Conservation (phyloP, 1,140 invertebrate species). For the Drosophila pallidifrons region DNA sequence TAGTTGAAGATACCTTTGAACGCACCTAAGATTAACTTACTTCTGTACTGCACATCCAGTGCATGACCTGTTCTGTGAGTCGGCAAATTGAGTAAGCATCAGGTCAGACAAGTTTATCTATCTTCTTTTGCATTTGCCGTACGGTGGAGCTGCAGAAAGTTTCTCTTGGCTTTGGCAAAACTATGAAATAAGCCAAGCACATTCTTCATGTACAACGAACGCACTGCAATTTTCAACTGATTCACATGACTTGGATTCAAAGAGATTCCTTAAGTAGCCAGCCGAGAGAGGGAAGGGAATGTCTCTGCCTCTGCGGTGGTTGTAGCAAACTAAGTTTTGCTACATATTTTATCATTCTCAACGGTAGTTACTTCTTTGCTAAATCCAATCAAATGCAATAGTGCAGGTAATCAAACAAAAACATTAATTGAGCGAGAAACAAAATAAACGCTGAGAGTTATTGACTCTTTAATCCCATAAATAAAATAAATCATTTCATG, state of each 20-base stretch:
- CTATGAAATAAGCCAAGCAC: constrained; percentile 16
- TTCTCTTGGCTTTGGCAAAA: constrained; percentile 16
- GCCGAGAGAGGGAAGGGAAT: background rate
- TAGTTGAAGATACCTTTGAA: background rate
- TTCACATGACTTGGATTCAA: constrained; percentile 26
- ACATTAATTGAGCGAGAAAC: background rate
- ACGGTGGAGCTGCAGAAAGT: constrained; percentile 5
- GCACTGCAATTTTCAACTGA: constrained; percentile 18
- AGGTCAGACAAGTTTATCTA: constrained; percentile 22
- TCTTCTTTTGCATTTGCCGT: constrained; percentile 14
- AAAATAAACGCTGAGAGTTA: background rate
- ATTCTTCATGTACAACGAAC: constrained; percentile 16
- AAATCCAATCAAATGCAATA: constrained; percentile 18
- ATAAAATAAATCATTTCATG: background rate
- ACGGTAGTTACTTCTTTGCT: background rate
- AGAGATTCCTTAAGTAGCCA: constrained; percentile 28
- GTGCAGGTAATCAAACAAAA: background rate
- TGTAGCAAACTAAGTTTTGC: constrained; percentile 5
- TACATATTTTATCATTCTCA: background rate
- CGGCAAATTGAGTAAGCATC: constrained; percentile 11
- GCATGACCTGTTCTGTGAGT: constrained; percentile 1
- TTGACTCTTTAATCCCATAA: background rate
- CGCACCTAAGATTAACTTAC: background rate
- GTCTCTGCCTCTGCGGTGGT: constrained; percentile 26
- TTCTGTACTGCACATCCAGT: background rate